Base-by-base conservation (phyloP, 2,113 vertebrate genomes). In the Holacanthus passer region DNA sequence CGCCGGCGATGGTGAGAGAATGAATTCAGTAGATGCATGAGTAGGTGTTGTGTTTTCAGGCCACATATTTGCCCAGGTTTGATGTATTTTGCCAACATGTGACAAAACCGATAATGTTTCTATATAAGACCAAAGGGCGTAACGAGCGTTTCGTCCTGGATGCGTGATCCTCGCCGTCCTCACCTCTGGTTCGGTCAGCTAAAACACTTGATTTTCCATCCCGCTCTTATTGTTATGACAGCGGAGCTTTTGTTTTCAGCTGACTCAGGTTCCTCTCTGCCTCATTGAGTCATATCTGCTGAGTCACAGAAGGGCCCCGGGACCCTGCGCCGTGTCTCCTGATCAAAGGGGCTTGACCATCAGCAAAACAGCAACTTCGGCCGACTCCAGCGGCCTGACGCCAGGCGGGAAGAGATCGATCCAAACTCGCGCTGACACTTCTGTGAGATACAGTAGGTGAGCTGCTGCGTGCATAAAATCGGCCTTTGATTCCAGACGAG, bases 291-390 rank as follows among this genome's bases (percentile, higher is more conserved):
- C 89, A 69, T 73, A 79, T 85, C 53, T 74, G 80, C 85, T 79
- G 73, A 78, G 83, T 88, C 90, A 84, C 87, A n/a, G 50, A 24
- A 64, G 55, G 68, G 66, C 81, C 17, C 6, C 70, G 29, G 77
- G 77, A 43, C 68, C 71, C 74, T 1, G 24, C 82, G 13, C 65
- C 77, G 27, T 7, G 66, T 60, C 79, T 88, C 79, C 56, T 77
- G 81, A 92, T 92, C 90, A 93, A 92, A 91, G 85, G 17, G 60
- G 24, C 35, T 83, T 73, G 83, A 88, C 87, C 89, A 79, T 89
- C 92, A 87, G 89, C 88, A 85, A 71, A 92, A 88, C 58, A 12
- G 81, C 66, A 63, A 59, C 81, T 83, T 59, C 9, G 17, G 56
- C 27, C 52, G 5, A 77, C 77, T 79, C 63, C 68, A 24, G 58